Evolutionary conservation across 2,888 invertebrate species (phyloP).

Genomic region (Adelognathus sp.): DNA sequence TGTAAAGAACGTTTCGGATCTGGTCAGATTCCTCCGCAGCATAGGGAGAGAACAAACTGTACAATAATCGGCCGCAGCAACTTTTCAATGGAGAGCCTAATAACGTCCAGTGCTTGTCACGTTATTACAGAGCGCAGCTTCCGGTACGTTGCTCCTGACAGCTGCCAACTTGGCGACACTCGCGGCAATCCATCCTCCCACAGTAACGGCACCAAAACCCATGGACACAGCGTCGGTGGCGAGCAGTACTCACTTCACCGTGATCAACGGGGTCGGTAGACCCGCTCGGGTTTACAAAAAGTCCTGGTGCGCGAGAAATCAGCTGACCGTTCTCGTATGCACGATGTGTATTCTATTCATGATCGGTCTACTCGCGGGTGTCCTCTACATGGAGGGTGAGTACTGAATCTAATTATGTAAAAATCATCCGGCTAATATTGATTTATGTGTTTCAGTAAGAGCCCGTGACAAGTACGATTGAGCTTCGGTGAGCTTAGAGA

Average conservation of each 20-base stretch:
- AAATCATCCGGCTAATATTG: constrained; percentile 37
- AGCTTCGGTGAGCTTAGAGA: constrained; percentile 28
- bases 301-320: constrained; percentile 89
- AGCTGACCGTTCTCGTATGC: constrained; percentile 91
- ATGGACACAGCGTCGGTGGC: constrained; percentile 89
- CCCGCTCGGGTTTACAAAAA: constrained; percentile 84
- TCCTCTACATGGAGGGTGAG: constrained; percentile 93
- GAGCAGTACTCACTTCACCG: constrained; percentile 94
- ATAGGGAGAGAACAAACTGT: too few relatives aligned
- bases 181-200: constrained; percentile 80
- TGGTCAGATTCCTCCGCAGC: too few relatives aligned
- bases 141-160: constrained; percentile 90
- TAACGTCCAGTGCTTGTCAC: constrained; percentile 33
- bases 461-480: constrained; percentile 79
- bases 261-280: constrained; percentile 89
- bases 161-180: constrained; percentile 87
- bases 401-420: not conserved
- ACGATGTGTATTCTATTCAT: constrained; percentile 92
- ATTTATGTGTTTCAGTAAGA: constrained; percentile 82
- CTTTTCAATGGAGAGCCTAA: too few relatives aligned
- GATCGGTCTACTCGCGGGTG: constrained; percentile 90
- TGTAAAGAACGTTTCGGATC: too few relatives aligned
- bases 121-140: constrained; percentile 90
- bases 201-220: constrained; percentile 82
- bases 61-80: too few relatives aligned